Conservation (phyloP, 2,888 invertebrate species). For the Chelonus formosanus region DNA sequence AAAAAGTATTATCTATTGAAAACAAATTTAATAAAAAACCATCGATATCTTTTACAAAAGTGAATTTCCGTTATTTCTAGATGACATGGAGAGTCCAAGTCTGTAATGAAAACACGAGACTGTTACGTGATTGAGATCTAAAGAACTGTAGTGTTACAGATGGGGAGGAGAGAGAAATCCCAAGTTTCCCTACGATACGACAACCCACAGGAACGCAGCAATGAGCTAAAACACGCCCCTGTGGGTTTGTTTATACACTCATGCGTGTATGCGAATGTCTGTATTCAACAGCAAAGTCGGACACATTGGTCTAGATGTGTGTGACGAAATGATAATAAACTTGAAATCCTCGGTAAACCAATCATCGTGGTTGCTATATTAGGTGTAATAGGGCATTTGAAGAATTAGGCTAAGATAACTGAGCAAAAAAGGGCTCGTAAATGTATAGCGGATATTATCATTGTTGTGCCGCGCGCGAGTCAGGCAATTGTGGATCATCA, state of each 20-base stretch:
- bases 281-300: not conserved
- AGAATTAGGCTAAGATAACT: not conserved
- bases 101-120: not conserved
- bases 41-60: not conserved
- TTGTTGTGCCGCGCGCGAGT: conserved; percentile 26
- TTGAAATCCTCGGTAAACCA: no score
- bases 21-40: no score
- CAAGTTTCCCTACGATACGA: conserved; percentile 35
- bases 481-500: conserved; percentile 19
- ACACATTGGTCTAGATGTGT: no score
- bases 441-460: conserved; percentile 12
- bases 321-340: no score
- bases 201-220: conserved; percentile 35
- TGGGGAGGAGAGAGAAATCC: conserved; percentile 20
- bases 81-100: not conserved
- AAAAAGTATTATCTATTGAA: no score
- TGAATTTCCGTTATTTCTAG: conserved; percentile 6
- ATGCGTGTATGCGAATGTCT: not conserved
- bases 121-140: not conserved
- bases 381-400: no score
- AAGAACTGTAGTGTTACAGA: no score
- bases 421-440: not conserved
- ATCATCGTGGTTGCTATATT: no score
- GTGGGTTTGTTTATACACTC: conserved; percentile 30
- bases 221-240: conserved; percentile 47